Evolutionary conservation across 1,140 invertebrate genomes (phyloP).

Genomic region (Leguminivora glycinivorella): DNA sequence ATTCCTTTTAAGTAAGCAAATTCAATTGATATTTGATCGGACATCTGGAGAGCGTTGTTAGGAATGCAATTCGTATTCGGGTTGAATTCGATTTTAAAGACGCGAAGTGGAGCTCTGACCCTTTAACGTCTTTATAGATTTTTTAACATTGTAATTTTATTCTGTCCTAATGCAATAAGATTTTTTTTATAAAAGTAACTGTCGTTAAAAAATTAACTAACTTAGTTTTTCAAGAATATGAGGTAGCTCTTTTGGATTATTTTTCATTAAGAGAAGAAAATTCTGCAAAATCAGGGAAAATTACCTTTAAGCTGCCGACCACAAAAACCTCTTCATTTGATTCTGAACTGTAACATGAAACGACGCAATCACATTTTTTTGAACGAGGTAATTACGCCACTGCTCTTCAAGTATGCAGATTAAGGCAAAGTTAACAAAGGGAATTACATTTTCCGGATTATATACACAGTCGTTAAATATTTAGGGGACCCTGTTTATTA

Average conservation of each 20-base stretch:
- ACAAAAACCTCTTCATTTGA: constrained; percentile 1
- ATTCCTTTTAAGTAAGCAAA: neutral
- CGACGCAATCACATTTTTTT: constrained; percentile 24
- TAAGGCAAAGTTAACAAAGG: constrained; percentile 20
- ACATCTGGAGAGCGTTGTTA: constrained; percentile 1
- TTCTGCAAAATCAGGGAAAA: neutral
- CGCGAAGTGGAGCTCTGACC: neutral
- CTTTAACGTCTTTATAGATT: neutral
- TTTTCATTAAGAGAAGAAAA: neutral
- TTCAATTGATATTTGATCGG: constrained; percentile 10
- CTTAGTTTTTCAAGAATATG: neutral
- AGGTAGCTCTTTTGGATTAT: neutral
- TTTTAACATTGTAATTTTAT: neutral
- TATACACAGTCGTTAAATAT: constrained; percentile 17
- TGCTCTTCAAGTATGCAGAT: constrained; percentile 27
- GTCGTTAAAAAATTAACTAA: too few relatives aligned
- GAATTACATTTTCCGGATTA: constrained; percentile 21
- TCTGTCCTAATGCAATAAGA: neutral
- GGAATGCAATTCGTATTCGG: constrained; percentile 14
- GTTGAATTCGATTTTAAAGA: constrained; percentile 10
- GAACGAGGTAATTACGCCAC: constrained; percentile 21
- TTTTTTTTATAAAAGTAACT: too few relatives aligned
- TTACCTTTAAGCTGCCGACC: neutral
- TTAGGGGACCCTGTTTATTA: neutral
- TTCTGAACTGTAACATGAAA: constrained; percentile 21